Base-by-base conservation (phyloP, 1,140 invertebrate species). In the Drosophila nigrodunni region DNA sequence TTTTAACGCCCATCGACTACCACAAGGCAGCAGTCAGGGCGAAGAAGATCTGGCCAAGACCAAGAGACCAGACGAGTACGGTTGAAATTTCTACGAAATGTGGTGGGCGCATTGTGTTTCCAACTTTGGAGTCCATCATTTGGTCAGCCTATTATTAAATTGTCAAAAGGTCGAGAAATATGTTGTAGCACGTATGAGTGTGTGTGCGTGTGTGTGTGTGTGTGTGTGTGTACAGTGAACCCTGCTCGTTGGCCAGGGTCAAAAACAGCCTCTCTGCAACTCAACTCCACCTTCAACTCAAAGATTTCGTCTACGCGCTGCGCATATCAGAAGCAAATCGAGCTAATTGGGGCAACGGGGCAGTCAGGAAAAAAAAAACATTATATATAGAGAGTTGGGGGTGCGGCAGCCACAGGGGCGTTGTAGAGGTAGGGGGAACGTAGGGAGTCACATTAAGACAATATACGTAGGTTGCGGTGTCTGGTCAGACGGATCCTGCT, bases 81-180 rank as follows among this genome's bases (percentile, higher is more conserved):
- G 41, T 66, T 64, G 3, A 30, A 30, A 85, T 68, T 88, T 88
- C 86, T 85, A 85, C 81, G 80, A 90, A 88, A 88, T 89, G 85
- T 88, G 80, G 77, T 83, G 85, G 85, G 85, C 82, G 82, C 82
- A 82, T 62, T 79, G 68, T 80, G 73, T 83, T 50, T 21, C 49
- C 37, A 37, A 37, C 41, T 37, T 30, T 46, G 35, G 69, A 80
- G 83, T 88, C 74, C 85, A 78, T 89, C 85, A 89, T 81, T 86
- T 86, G 82, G 82, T 81, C 82, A 86, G 88, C 89, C 89, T 91
- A 86, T 91, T 91, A 91, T 91, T 91, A 91, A 91, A 91, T 91
- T 91, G 90, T 91, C 90, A 91, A 91, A 91, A 91, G 89, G 89
- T 91, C 77, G 87, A 90, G 75, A 81, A 82, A 90, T 85, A 85